Conservation (phyloP, 2,888 invertebrate genomes). For the Cosmorhoe ocellata region DNA sequence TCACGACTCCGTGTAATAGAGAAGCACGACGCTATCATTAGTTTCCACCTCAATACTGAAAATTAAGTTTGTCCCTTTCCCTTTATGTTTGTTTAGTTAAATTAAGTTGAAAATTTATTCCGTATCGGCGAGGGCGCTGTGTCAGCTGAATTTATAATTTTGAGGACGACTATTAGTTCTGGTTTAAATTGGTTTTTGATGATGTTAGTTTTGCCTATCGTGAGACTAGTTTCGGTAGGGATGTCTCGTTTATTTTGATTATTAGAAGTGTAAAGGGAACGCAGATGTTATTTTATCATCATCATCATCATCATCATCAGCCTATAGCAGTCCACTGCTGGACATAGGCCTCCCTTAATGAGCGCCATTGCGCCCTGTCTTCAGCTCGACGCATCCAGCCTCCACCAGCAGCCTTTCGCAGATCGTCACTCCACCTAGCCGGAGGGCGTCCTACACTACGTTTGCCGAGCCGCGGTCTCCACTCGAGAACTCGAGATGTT, state of each 20-base stretch:
- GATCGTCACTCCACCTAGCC: too few species aligned
- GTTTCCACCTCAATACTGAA: slow-evolving; percentile 76
- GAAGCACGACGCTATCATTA: slow-evolving; percentile 73
- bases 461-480: too few species aligned
- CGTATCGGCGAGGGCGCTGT: slow-evolving; percentile 69
- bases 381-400: too few species aligned
- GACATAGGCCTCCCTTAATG: too few species aligned
- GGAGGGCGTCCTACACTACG: too few species aligned
- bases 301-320: too few species aligned
- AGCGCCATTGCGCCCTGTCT: too few species aligned
- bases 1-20: slow-evolving; percentile 36
- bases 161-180: slow-evolving; percentile 63
- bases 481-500: too few species aligned
- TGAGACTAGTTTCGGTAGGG: slow-evolving; percentile 31
- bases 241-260: slow-evolving; percentile 19
- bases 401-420: too few species aligned
- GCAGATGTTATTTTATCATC: too few species aligned
- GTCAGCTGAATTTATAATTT: slow-evolving; percentile 80
- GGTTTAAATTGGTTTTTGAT: slow-evolving; percentile 66
- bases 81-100: slow-evolving; percentile 79
- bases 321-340: too few species aligned
- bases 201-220: slow-evolving; percentile 46
- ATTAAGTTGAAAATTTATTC: slow-evolving; percentile 83
- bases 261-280: too few species aligned
- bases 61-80: slow-evolving; percentile 74